Base-by-base conservation (phyloP, 2,113 vertebrate species). In the Jaculus jaculus region DNA sequence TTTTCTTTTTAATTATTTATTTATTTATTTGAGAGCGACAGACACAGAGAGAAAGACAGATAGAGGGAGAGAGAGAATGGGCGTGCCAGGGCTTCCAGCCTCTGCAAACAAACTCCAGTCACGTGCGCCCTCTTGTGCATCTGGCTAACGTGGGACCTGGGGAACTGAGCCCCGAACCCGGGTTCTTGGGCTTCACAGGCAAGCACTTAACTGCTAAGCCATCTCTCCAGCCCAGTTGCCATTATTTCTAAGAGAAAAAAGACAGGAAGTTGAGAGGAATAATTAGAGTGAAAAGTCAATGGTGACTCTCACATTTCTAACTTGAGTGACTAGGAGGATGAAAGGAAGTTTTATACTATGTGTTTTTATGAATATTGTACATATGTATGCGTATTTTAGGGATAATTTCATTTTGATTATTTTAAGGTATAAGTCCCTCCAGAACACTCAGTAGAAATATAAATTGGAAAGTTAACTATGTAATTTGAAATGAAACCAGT, bases 211-310 rank as follows among this genome's bases (percentile, higher is more conserved):
- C n/a, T n/a, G n/a, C n/a, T n/a, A n/a, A n/a, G n/a, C n/a, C n/a
- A n/a, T n/a, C n/a, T n/a, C n/a, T n/a, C n/a, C n/a, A n/a, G n/a
- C n/a, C n/a, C n/a, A 1, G 34, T 30, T 65, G 3, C 42, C 42
- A 47, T 8, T 26, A 51, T 51, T 92, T 96, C 39, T 84, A 34
- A 90, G n/a, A 71, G 28, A 39, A 87, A 87, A 75, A 37, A 20
- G 30, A 13, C 8, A n/a, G 28, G 71, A 84, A 58, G 2, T 26
- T 5, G 7, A 37, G 34, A 65, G 34, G 42, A 26, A 83, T 39
- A 79, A 60, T 21, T n/a, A 7, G 28, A 42, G 51, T 5, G 26
- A 72, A 34, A 61, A 51, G 15, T 12, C 61, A 58, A n/a, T 60
- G 16, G 10, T 51, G 39, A 20, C 2, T 11, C 26, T 87, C 6